Percentiles rank a stretch among this genome's conserved stretches.
Evolutionary conservation across 2,113 vertebrate genomes (phyloP).

Genomic region (Tursiops truncatus): DNA sequence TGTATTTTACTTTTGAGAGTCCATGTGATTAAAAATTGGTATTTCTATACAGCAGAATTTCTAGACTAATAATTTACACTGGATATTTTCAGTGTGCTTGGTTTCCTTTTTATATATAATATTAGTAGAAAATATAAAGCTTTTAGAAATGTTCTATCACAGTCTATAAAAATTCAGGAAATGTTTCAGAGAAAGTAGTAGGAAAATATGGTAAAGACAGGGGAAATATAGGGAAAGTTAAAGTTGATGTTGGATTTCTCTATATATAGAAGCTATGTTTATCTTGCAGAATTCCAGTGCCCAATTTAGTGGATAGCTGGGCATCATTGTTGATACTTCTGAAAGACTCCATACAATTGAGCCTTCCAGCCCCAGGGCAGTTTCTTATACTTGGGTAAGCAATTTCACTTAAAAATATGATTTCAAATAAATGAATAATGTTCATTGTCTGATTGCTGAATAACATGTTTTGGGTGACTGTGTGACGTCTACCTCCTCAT

Average conservation of each 20-base stretch:
- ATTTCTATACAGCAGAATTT: background rate
- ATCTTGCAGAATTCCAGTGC: conserved; percentile 92
- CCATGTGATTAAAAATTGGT: background rate
- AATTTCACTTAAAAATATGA: conserved; percentile 30
- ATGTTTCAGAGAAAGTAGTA: conserved; percentile 12
- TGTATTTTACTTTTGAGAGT: conserved; percentile 37
- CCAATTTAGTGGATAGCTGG: conserved; percentile 98
- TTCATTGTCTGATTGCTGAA: background rate
- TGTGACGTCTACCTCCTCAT: background rate
- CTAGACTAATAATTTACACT: background rate
- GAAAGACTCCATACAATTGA: conserved; percentile 96
- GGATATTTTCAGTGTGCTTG: conserved; percentile 12
- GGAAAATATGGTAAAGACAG: background rate
- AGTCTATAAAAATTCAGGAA: conserved; percentile 9
- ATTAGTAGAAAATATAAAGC: background rate
- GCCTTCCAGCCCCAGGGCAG: conserved; percentile 96
- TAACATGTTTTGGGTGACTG: conserved; percentile 15
- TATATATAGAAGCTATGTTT: background rate
- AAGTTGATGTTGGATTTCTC: background rate
- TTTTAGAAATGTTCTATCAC: conserved; percentile 10
- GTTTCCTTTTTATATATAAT: background rate
- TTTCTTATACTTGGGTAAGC: conserved; percentile 97
- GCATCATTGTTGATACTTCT: conserved; percentile 93
- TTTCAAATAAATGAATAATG: conserved; percentile 31
- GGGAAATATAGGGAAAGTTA: conserved; percentile 22